Evolutionary conservation across 2,888 invertebrate species (phyloP).

Genomic region (Drosophila helvetica): DNA sequence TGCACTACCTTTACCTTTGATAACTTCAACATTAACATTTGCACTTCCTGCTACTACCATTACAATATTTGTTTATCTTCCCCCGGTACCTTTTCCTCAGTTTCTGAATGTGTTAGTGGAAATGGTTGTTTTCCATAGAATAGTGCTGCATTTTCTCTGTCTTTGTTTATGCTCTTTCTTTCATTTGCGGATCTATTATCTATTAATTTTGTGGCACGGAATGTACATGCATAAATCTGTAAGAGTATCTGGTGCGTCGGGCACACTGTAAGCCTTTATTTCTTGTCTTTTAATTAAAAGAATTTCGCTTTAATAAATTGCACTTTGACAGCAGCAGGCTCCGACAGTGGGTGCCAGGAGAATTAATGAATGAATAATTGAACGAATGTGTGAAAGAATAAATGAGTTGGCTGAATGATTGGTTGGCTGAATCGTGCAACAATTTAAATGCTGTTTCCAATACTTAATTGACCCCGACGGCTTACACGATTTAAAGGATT

Average conservation of each 20-base stretch:
- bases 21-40: too few relatives aligned
- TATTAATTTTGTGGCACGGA: too few relatives aligned
- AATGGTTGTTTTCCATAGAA: not conserved
- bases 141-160: too few relatives aligned
- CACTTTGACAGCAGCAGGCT: slow-evolving; percentile 61
- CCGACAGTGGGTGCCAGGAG: slow-evolving; percentile 46
- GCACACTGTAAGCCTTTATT: not conserved
- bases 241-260: not conserved
- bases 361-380: slow-evolving; percentile 40
- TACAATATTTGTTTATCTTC: too few relatives aligned
- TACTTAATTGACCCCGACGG: slow-evolving; percentile 64
- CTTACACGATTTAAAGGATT: slow-evolving; percentile 19
- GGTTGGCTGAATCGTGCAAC: slow-evolving; percentile 36
- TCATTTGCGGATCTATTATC: too few relatives aligned
- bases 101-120: not conserved
- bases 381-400: slow-evolving; percentile 22
- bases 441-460: slow-evolving; percentile 59
- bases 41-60: too few relatives aligned
- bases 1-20: too few relatives aligned
- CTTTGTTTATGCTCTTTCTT: too few relatives aligned
- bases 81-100: too few relatives aligned
- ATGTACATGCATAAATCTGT: not conserved
- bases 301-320: slow-evolving; percentile 73
- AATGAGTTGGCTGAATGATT: slow-evolving; percentile 1
- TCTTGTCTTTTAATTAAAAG: slow-evolving; percentile 69